Base-by-base conservation (phyloP, 2,797 vertebrate genomes). In the Macropodus opercularis region DNA sequence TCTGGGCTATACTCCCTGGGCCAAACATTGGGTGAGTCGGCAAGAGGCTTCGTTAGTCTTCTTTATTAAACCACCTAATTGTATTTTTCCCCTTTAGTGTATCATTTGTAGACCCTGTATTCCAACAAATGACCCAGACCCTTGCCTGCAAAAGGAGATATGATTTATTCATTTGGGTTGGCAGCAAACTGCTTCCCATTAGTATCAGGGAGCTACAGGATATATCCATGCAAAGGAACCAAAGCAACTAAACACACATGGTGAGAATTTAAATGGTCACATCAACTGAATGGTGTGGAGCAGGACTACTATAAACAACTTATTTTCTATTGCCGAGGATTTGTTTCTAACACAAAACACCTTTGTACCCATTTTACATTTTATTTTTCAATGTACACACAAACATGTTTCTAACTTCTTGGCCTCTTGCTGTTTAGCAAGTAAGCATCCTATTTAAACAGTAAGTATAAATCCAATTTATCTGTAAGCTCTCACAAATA, bases 41-140 rank as follows among this genome's bases (percentile, higher is more conserved):
- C 41, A 46, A 63, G 66, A 66, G 75, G 62, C 66, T 86, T 83
- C 27, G 70, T 85, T 85, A 77, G 77, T 83, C 75, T 84, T 83
- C 69, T 84, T 89, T 88, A 89, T 90, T 91, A 90, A 91, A 88
- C 79, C 49, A 67, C 77, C 77, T 87, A 91, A 91, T 91, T 92
- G 87, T 76, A 84, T 90, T 92, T 89, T 84, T 65, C 41, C 62
- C 78, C 69, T 84, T 91, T 85, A 78, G 79, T 82, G 86, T 85
- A 84, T 89, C 85, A 81, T 91, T 89, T 88, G 85, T 82, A 81
- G 77, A 70, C 75, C 77, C 58, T 73, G 73, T 61, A 79, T 84
- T 90, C 80, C 76, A 77, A 89, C 79, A 92, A 90, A 92, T 83
- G 90, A 87, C 72, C 84, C 73, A 47, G 54, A 66, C 51, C 71